Conservation (phyloP, 1,140 invertebrate species). For the Caerostris darwini region DNA sequence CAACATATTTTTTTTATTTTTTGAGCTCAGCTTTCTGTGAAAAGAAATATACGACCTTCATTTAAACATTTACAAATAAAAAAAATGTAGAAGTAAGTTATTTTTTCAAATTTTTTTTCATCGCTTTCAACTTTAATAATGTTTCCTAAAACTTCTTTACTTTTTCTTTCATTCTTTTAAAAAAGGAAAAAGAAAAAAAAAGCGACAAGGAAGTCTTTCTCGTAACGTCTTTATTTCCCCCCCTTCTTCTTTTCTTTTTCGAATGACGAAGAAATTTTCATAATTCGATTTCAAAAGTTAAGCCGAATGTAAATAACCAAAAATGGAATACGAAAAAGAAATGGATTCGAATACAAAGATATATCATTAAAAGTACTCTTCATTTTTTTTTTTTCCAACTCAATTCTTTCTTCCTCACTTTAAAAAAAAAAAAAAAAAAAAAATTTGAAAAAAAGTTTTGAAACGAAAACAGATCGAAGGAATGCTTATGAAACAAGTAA, state of each 20-base stretch:
- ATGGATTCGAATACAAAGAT: background rate
- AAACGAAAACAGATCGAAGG: constrained; percentile 4
- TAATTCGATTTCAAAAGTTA: constrained; percentile 41
- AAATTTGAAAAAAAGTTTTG: background rate
- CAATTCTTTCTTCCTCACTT: no score
- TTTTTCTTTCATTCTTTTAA: background rate
- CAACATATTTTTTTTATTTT: no score
- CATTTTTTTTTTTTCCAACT: background rate
- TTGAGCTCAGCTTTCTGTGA: background rate
- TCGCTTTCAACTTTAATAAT: background rate
- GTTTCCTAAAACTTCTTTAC: background rate
- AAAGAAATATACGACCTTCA: background rate
- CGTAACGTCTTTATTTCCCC: background rate
- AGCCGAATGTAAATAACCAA: constrained; percentile 1
- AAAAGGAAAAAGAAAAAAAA: background rate
- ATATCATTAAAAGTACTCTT: background rate
- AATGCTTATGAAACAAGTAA: constrained; percentile 1
- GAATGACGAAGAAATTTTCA: constrained; percentile 10
- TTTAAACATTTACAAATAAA: background rate
- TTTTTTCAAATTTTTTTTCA: background rate
- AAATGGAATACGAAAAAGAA: constrained; percentile 29
- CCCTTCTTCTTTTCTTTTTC: background rate
- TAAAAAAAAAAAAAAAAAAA: no score
- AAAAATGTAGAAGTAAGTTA: background rate
- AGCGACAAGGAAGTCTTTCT: background rate